phyloP scores from a whole-genome alignment of 1,140 invertebrate species.

The Battus philenor region DNA sequence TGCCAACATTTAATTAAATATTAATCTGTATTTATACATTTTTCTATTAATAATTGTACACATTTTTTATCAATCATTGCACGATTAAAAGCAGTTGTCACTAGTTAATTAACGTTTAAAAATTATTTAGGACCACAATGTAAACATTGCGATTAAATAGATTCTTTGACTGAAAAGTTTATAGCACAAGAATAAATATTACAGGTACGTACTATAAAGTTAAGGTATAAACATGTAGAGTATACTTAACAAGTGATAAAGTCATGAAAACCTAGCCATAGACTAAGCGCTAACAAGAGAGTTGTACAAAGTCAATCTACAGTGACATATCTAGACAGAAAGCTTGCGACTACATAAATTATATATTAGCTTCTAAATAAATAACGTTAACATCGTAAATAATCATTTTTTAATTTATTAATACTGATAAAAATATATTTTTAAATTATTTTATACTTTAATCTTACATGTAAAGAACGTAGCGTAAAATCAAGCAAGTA shows the following conservation, averaged over 20 bases:
- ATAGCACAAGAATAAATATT: too few relatives aligned
- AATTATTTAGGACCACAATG: background rate
- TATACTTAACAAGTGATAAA: constrained; percentile 12
- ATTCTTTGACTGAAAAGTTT: too few relatives aligned
- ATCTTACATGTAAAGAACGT: background rate
- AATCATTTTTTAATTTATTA: constrained; percentile 5
- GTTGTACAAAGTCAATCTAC: background rate
- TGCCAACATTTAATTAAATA: too few relatives aligned
- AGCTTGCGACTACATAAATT: constrained; percentile 13
- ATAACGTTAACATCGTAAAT: constrained; percentile 10
- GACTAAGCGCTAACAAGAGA: background rate
- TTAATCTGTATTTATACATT: too few relatives aligned
- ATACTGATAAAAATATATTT: constrained; percentile 14
- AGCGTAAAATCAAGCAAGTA: background rate
- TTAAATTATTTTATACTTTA: constrained; percentile 13
- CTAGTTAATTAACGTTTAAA: background rate
- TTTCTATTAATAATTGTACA: too few relatives aligned
- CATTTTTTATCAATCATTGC: too few relatives aligned
- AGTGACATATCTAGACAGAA: constrained; percentile 1
- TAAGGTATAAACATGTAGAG: constrained; percentile 5
- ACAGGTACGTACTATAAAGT: too few relatives aligned
- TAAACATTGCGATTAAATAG: too few relatives aligned
- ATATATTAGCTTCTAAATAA: background rate
- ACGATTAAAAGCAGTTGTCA: too few relatives aligned
- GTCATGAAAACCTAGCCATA: background rate